Conservation (phyloP, 2,888 invertebrate species). For the Parnassius apollo region DNA sequence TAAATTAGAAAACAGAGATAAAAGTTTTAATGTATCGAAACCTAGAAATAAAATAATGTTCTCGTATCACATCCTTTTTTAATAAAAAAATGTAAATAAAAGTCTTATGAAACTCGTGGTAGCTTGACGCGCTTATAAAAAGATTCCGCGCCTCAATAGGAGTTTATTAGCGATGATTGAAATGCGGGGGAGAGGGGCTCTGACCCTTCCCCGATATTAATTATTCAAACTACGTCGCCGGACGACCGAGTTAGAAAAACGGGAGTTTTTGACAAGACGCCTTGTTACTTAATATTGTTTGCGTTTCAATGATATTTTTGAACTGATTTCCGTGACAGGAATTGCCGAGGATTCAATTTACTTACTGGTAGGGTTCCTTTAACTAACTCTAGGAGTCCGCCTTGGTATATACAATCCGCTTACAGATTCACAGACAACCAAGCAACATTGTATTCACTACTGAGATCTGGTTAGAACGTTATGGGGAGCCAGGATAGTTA, state of each 20-base stretch:
- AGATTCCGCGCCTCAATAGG: conserved; percentile 54
- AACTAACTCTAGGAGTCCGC: too few species aligned
- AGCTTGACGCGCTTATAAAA: conserved; percentile 17
- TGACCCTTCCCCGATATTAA: conserved; percentile 71
- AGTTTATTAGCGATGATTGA: conserved; percentile 68
- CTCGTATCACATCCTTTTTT: too few species aligned
- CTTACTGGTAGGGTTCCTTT: too few species aligned
- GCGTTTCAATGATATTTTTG: conserved; percentile 33
- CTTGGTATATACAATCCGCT: too few species aligned
- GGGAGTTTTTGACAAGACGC: conserved; percentile 41
- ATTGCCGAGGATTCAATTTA: conserved; percentile 17
- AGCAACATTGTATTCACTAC: too few species aligned
- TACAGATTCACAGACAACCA: too few species aligned
- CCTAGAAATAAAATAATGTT: too few species aligned
- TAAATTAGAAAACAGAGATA: neutral
- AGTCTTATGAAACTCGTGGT: conserved; percentile 12
- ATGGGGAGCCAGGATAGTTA: too few species aligned
- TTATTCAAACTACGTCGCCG: conserved; percentile 70
- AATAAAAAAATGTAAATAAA: neutral
- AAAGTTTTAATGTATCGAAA: neutral
- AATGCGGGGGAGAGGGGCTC: conserved; percentile 38
- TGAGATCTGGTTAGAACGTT: too few species aligned
- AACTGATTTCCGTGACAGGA: conserved; percentile 32
- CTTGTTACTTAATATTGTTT: conserved; percentile 57
- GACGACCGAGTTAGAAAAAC: conserved; percentile 36